Percentiles rank a stretch among this genome's conserved stretches.
Conservation (phyloP, 2,113 vertebrate genomes). For the Zootoca vivipara region DNA sequence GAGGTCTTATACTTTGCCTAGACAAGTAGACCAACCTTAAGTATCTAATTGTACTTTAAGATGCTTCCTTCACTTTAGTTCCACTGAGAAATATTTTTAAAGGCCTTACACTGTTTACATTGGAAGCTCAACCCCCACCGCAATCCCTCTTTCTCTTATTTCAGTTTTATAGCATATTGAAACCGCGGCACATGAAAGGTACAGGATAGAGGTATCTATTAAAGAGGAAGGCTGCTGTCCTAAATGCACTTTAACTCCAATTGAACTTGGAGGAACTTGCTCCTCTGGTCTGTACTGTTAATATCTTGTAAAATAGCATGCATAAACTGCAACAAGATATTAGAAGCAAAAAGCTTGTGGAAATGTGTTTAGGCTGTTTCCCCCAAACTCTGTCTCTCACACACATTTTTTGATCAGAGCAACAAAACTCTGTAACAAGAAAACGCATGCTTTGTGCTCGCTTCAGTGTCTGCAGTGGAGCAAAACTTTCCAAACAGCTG, state of each 20-base stretch:
- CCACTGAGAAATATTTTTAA: neutral
- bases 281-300: neutral
- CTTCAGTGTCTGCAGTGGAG: slow-evolving; percentile 17
- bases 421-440: slow-evolving; percentile 27
- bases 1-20: slow-evolving; percentile 20
- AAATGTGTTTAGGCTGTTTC: neutral
- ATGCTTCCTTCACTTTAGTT: slow-evolving; percentile 25
- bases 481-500: slow-evolving; percentile 54
- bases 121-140: neutral
- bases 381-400: neutral
- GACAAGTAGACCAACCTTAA: slow-evolving; percentile 27
- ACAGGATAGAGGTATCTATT: neutral
- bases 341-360: neutral
- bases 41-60: slow-evolving; percentile 12
- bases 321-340: neutral
- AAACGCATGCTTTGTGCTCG: slow-evolving; percentile 30
- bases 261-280: neutral
- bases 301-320: neutral
- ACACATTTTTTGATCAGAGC: neutral
- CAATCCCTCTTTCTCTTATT: neutral
- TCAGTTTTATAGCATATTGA: fast-evolving
- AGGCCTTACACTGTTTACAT: neutral
- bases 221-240: neutral
- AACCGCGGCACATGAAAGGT: neutral
- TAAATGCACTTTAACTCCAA: neutral